These are phyloP conservation scores for Apodemia zela DNA, from an alignment of 2,888 invertebrate species.

Conservation along the genomic window DNA sequence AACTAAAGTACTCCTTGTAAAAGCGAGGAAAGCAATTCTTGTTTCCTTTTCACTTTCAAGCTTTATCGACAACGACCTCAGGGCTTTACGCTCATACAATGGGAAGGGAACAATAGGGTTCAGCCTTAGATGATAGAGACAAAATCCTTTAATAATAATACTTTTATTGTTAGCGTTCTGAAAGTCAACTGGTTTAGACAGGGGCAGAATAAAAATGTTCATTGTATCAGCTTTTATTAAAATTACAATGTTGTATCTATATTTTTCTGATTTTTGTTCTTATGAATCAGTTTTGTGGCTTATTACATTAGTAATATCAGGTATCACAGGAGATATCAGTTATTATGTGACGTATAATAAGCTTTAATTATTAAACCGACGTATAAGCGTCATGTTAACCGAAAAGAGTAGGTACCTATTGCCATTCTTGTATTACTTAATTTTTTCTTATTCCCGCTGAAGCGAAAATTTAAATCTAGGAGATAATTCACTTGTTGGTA, in stretches of 20 bases:
- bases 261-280: neutral
- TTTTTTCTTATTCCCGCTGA: too few relatives aligned
- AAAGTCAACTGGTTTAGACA: constrained; percentile 11
- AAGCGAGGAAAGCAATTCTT: constrained; percentile 38
- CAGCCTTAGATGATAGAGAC: constrained; percentile 22
- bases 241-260: neutral
- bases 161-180: constrained; percentile 14
- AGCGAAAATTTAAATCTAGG: too few relatives aligned
- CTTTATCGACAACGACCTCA: constrained; percentile 37
- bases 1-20: constrained; percentile 22
- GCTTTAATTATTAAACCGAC: too few relatives aligned
- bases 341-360: too few relatives aligned
- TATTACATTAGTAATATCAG: too few relatives aligned
- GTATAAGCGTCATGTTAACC: too few relatives aligned
- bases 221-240: constrained; percentile 10
- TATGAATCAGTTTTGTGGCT: neutral
- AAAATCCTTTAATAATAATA: constrained; percentile 15
- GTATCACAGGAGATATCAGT: too few relatives aligned
- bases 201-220: constrained; percentile 9
- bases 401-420: too few relatives aligned
- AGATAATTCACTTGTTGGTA: too few relatives aligned
- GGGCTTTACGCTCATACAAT: constrained; percentile 37
- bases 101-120: constrained; percentile 36
- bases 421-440: too few relatives aligned
- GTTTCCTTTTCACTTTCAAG: constrained; percentile 36